Conservation (phyloP, 2,113 vertebrate genomes). For the Talpa occidentalis region DNA sequence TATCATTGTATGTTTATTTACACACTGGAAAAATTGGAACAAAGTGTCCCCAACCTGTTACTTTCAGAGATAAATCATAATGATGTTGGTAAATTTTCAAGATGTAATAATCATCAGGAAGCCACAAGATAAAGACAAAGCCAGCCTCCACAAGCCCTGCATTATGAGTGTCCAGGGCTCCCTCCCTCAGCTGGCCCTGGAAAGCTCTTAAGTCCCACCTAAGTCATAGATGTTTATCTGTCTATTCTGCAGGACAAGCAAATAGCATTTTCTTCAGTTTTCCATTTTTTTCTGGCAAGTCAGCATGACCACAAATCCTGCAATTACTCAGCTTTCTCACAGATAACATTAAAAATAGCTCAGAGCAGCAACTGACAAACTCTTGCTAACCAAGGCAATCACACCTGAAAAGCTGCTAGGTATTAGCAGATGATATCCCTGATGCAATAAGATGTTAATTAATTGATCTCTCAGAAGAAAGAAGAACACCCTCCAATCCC, state of each 20-base stretch:
- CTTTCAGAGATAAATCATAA: background rate
- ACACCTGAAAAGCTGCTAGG: background rate
- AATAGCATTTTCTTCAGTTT: background rate
- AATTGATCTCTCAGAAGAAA: constrained; percentile 13
- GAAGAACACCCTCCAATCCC: background rate
- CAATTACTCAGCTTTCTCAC: background rate
- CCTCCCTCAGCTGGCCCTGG: too few relatives aligned
- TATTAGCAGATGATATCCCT: background rate
- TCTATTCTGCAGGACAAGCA: background rate
- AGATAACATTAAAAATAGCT: background rate
- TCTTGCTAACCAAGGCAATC: background rate
- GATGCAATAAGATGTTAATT: constrained; percentile 32
- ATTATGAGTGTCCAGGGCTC: background rate
- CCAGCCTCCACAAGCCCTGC: background rate
- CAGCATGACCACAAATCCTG: background rate
- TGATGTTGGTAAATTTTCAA: background rate
- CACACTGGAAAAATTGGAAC: background rate
- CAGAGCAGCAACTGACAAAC: background rate
- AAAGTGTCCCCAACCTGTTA: background rate
- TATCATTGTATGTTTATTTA: background rate
- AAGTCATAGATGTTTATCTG: background rate
- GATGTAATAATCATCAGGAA: background rate
- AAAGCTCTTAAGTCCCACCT: background rate
- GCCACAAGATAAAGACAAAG: background rate
- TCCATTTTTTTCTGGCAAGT: background rate